phyloP scores from a whole-genome alignment of 2,888 invertebrate species.

The Caradrina clavipalpis region DNA sequence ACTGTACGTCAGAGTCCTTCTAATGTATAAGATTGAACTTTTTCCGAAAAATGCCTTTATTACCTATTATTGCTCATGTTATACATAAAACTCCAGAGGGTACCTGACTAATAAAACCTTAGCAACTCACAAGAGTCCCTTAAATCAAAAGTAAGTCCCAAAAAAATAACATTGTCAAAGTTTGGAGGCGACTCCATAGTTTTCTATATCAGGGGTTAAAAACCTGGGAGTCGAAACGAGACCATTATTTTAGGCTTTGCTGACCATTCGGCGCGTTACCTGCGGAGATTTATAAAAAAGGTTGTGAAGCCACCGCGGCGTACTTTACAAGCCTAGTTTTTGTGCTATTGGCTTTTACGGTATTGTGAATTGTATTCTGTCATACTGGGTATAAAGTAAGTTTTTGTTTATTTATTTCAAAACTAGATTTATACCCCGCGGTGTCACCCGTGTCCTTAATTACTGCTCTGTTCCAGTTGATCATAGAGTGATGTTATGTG shows the following conservation, averaged over 20 bases:
- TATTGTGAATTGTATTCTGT: constrained; percentile 14
- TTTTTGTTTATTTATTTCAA: neutral
- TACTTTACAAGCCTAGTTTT: constrained; percentile 44
- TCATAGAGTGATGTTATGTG: too few relatives aligned
- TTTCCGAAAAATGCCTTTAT: too few relatives aligned
- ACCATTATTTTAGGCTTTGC: constrained; percentile 84
- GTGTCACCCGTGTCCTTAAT: too few relatives aligned
- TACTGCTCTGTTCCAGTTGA: too few relatives aligned
- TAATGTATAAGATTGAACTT: too few relatives aligned
- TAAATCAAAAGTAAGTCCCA: neutral
- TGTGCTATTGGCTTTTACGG: constrained; percentile 36
- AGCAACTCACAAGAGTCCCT: constrained; percentile 16
- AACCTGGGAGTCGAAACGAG: constrained; percentile 60
- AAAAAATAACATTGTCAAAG: constrained; percentile 25
- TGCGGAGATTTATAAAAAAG: constrained; percentile 62
- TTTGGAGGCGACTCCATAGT: constrained; percentile 51
- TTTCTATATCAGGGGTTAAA: constrained; percentile 55
- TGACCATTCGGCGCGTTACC: constrained; percentile 76
- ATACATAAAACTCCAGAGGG: too few relatives aligned
- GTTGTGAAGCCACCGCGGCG: constrained; percentile 36
- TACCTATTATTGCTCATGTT: too few relatives aligned
- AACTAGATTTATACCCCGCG: too few relatives aligned
- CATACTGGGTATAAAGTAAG: neutral
- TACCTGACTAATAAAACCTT: too few relatives aligned
- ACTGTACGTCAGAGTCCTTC: too few relatives aligned